These are phyloP conservation scores for Ivindomyrus marchei DNA, from an alignment of 2,113 vertebrate genomes.

Conservation along the genomic window DNA sequence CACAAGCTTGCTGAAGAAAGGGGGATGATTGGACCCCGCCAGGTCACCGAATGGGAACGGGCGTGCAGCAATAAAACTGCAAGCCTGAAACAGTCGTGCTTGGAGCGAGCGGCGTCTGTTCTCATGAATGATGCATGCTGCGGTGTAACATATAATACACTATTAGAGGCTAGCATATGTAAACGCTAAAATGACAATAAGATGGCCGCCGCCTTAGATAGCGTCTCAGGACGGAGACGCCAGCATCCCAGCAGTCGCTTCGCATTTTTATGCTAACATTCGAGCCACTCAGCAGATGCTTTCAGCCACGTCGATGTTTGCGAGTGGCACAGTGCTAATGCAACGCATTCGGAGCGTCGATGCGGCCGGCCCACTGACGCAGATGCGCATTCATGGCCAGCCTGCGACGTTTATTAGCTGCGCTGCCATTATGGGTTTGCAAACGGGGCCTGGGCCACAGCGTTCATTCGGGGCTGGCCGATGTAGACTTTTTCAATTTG, in stretches of 20 bases:
- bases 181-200: neutral
- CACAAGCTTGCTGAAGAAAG: neutral
- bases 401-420: neutral
- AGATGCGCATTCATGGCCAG: neutral
- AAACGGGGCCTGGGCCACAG: neutral
- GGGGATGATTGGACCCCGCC: neutral
- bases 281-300: neutral
- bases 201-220: neutral
- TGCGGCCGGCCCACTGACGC: neutral
- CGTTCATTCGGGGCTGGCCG: neutral
- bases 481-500: neutral
- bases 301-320: neutral
- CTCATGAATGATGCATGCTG: neutral
- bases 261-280: neutral
- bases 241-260: neutral
- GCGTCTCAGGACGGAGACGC: neutral
- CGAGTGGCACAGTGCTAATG: neutral
- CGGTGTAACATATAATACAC: neutral
- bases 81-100: neutral
- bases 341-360: neutral
- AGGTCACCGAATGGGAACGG: neutral
- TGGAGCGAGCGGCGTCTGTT: neutral
- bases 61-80: neutral
- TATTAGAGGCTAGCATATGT: neutral
- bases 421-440: neutral